These are phyloP conservation scores for Corythoichthys haematopterus DNA, from an alignment of 2,113 vertebrate genomes.

Conservation along the genomic window DNA sequence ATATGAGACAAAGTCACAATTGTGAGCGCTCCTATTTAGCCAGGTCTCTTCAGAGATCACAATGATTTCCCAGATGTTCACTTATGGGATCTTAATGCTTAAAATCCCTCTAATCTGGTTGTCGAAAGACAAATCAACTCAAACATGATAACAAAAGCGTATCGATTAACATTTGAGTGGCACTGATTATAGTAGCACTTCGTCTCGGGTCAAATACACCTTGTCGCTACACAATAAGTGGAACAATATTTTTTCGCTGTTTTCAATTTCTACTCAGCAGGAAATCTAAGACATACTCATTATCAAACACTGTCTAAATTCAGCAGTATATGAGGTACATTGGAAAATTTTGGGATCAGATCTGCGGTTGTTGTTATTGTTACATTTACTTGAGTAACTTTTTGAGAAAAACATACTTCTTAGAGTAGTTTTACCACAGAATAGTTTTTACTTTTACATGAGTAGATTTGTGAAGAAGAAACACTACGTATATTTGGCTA, in stretches of 20 bases:
- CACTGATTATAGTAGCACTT: conserved; percentile 25
- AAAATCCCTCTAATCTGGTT: conserved; percentile 23
- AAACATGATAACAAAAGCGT: conserved; percentile 22
- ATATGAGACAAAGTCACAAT: conserved; percentile 30
- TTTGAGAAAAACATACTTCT: too few relatives aligned
- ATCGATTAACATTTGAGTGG: conserved; percentile 35
- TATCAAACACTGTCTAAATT: neutral
- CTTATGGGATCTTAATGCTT: conserved; percentile 34
- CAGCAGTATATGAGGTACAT: neutral
- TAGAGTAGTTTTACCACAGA: too few relatives aligned
- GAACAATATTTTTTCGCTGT: neutral
- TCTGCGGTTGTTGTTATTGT: too few relatives aligned
- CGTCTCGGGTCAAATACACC: conserved; percentile 25
- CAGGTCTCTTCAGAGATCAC: conserved; percentile 17
- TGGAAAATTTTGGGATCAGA: too few relatives aligned
- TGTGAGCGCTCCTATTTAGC: conserved; percentile 22
- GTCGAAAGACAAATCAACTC: conserved; percentile 38
- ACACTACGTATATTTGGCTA: too few relatives aligned
- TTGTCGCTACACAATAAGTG: conserved; percentile 3
- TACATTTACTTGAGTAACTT: too few relatives aligned
- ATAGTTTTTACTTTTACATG: too few relatives aligned
- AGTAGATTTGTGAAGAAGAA: too few relatives aligned
- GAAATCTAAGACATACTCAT: neutral
- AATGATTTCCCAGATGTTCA: conserved; percentile 45
- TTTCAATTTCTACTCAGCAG: neutral